Evolutionary conservation across 2,113 vertebrate genomes (phyloP).

Genomic region (Plecturocebus donacophilus): DNA sequence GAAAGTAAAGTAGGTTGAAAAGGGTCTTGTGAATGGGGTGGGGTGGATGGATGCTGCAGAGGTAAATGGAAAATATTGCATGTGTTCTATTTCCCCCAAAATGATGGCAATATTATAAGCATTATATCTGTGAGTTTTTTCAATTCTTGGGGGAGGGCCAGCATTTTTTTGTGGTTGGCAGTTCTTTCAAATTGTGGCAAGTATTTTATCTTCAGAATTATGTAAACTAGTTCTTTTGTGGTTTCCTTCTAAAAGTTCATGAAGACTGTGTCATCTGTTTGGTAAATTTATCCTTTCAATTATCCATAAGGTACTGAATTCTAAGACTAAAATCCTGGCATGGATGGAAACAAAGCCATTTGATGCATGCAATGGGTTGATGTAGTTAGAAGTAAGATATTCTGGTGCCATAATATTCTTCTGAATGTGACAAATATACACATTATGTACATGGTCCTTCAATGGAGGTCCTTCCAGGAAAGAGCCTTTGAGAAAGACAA

Average conservation of each 20-base stretch:
- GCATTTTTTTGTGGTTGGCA: background rate
- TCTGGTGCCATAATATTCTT: background rate
- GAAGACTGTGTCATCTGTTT: slow-evolving; percentile 14
- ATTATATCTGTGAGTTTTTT: slow-evolving; percentile 9
- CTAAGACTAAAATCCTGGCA: background rate
- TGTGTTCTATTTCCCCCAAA: background rate
- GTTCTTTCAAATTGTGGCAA: background rate
- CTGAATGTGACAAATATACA: background rate
- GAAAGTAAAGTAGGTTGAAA: background rate
- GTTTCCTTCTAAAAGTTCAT: slow-evolving; percentile 9
- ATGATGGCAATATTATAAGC: background rate
- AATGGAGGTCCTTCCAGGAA: background rate
- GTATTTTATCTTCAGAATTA: slow-evolving; percentile 49
- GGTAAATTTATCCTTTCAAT: slow-evolving; percentile 42
- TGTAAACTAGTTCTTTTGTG: slow-evolving; percentile 28
- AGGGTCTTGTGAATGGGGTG: background rate
- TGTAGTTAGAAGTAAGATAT: background rate
- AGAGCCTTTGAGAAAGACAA: background rate
- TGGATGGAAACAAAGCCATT: background rate
- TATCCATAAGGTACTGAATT: slow-evolving; percentile 16
- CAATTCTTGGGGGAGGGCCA: background rate
- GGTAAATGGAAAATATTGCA: background rate
- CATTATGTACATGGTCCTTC: background rate
- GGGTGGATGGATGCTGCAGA: too few relatives aligned
- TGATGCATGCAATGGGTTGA: background rate